Conservation (phyloP, 2,888 invertebrate genomes). For the Galeruca laticollis region DNA sequence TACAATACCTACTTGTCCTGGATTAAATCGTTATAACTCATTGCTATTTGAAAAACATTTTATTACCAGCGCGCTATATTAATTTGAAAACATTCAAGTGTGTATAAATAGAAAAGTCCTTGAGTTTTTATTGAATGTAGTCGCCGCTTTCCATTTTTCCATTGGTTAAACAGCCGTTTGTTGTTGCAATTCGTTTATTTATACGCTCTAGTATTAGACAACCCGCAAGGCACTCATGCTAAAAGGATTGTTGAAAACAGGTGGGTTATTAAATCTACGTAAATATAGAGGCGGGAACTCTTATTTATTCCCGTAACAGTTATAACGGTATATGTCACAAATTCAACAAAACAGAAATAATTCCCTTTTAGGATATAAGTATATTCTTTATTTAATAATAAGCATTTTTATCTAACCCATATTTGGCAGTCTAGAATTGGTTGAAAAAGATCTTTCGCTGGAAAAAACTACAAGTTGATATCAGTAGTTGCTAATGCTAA, state of each 20-base stretch:
- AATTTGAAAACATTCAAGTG: slow-evolving; percentile 25
- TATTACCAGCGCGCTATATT: slow-evolving; percentile 28
- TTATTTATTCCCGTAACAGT: not conserved
- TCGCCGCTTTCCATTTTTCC: slow-evolving; percentile 21
- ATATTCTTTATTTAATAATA: no score
- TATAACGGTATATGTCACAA: not conserved
- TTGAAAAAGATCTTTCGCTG: no score
- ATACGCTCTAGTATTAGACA: slow-evolving; percentile 32
- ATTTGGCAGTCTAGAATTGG: no score
- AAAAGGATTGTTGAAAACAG: slow-evolving; percentile 34
- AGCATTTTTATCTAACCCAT: no score
- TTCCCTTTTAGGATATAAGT: no score
- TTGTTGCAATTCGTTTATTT: slow-evolving; percentile 18
- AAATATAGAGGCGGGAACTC: slow-evolving; percentile 9
- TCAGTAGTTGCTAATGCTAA: no score
- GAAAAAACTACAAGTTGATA: no score
- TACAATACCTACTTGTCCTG: slow-evolving; percentile 48
- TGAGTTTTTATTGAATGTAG: slow-evolving; percentile 47
- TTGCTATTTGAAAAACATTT: slow-evolving; percentile 36
- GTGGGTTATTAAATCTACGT: slow-evolving; percentile 24
- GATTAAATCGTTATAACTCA: slow-evolving; percentile 48
- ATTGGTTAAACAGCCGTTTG: slow-evolving; percentile 7
- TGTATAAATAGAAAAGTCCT: slow-evolving; percentile 56
- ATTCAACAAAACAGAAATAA: no score
- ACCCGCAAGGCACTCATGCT: slow-evolving; percentile 27